Evolutionary conservation across 2,797 vertebrate genomes (phyloP).

Genomic region (Ctenochaetus hawaiiensis): DNA sequence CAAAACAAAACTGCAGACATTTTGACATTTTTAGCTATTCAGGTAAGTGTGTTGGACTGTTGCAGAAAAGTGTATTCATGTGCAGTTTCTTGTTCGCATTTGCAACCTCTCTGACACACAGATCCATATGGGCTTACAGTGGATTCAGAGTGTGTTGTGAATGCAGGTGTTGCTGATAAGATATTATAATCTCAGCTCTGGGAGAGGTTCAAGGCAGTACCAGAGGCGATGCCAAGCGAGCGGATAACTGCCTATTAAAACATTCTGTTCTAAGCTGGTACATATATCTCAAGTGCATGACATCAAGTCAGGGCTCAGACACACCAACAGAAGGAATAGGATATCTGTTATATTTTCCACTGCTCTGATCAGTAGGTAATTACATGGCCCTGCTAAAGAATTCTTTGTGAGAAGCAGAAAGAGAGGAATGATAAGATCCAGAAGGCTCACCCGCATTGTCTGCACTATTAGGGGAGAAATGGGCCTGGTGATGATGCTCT

Average conservation of each 20-base stretch:
- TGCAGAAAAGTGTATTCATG: conserved; percentile 16
- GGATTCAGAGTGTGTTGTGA: conserved; percentile 34
- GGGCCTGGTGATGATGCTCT: conserved; percentile 73
- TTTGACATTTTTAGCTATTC: conserved; percentile 16
- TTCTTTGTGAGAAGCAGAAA: conserved; percentile 68
- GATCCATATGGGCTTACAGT: conserved; percentile 22
- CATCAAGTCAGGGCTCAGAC: conserved; percentile 36
- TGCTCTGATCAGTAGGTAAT: conserved; percentile 71
- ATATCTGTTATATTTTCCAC: conserved; percentile 67
- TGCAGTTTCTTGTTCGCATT: conserved; percentile 37
- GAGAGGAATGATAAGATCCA: conserved; percentile 69
- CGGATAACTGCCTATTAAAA: conserved; percentile 61
- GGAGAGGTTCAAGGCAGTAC: conserved; percentile 58
- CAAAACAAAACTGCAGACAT: conserved; percentile 15
- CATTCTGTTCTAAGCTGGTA: conserved; percentile 49
- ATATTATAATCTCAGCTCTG: conserved; percentile 51
- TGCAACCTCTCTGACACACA: conserved; percentile 20
- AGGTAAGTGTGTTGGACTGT: background rate
- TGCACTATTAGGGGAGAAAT: conserved; percentile 81
- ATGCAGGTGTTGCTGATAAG: conserved; percentile 59
- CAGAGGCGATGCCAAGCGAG: conserved; percentile 42
- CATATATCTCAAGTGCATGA: conserved; percentile 50
- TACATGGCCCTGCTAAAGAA: conserved; percentile 69
- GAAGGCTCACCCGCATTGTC: conserved; percentile 71
- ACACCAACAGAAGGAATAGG: conserved; percentile 54